phyloP scores from a whole-genome alignment of 2,113 vertebrate genomes.

The Catharus fuscescens region DNA sequence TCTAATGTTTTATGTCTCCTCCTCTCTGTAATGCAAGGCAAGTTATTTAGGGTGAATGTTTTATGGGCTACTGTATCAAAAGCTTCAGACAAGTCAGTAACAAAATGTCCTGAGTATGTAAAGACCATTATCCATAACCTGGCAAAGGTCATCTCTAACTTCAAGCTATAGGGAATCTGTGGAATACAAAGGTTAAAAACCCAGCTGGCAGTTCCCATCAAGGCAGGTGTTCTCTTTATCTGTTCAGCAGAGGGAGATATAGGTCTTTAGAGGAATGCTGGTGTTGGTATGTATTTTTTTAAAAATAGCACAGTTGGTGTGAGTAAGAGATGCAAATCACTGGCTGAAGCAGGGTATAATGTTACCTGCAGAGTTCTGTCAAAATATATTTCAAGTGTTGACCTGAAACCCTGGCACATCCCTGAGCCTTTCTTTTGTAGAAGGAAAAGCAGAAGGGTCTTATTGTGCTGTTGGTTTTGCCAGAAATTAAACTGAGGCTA shows the following conservation, averaged over 20 bases:
- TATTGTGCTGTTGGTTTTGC: not conserved
- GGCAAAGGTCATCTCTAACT: slow-evolving; percentile 66
- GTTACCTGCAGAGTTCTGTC: not conserved
- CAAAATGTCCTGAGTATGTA: slow-evolving; percentile 48
- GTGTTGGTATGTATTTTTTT: not conserved
- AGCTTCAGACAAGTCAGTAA: slow-evolving; percentile 67
- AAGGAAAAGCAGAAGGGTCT: not conserved
- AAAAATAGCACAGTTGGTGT: not conserved
- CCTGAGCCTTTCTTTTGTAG: not conserved
- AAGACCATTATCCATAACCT: slow-evolving; percentile 56
- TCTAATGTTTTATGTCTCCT: slow-evolving; percentile 47
- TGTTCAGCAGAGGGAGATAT: slow-evolving; percentile 61
- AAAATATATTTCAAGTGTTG: not conserved
- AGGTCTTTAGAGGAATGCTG: slow-evolving; percentile 48
- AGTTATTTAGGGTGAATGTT: slow-evolving; percentile 56
- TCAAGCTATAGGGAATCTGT: slow-evolving; percentile 29
- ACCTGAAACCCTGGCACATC: not conserved
- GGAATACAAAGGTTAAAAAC: slow-evolving; percentile 37
- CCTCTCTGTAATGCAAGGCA: not conserved
- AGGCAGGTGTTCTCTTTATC: slow-evolving; percentile 36
- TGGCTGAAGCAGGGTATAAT: not conserved
- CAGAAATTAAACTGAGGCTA: not conserved
- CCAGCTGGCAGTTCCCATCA: slow-evolving; percentile 11
- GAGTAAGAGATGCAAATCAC: not conserved
- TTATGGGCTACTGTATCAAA: slow-evolving; percentile 63